Base-by-base conservation (phyloP, 2,113 vertebrate genomes). In the Arothron firmamentum region DNA sequence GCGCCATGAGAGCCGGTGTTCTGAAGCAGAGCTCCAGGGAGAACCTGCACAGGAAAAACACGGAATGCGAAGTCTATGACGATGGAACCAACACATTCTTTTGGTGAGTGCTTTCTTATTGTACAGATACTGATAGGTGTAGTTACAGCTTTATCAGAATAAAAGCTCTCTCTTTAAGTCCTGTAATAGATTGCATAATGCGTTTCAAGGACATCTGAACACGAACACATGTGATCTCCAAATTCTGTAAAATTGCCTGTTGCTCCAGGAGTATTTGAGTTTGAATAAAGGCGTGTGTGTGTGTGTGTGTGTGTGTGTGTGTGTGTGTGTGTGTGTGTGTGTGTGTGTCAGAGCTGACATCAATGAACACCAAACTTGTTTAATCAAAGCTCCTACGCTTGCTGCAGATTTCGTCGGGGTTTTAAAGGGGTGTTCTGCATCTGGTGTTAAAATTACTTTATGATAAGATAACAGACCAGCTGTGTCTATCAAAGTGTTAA, bases 1-100 rank as follows among this genome's bases (percentile, higher is more conserved):
- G 42, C 28, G 62, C 62, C 49, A 70, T 70, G 19, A 87, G 64
- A 81, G 43, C 60, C 59, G 85, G 67, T 68, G 62, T 82, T 55
- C 74, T 74, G 51, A 90, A 85, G 77, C 85, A 89, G 69, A 56
- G 49, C 28, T 87, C 88, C 59, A 83, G 73, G 56, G 90, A 90
- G 58, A 75, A 61, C 51, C 75, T 85, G 34, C 62, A 81, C 20
- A 77, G 89, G 66, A 91, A 89, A 47, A 93, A 90, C 85, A 92
- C 93, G 0, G 96, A 96, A 82, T 93, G 92, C 21, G 94, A 98
- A 51, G 95, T 97, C 17, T 97, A 89, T 49, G 96, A 98, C 85
- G 96, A 98, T 67, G 96, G 96, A 52, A 98, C 96, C 80, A 98
- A 96, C 92, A 98, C 96, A 19, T 98, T 96, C 84, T 98, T 98